Base-by-base conservation (phyloP, 2,113 vertebrate species). In the Aphelocoma coerulescens region DNA sequence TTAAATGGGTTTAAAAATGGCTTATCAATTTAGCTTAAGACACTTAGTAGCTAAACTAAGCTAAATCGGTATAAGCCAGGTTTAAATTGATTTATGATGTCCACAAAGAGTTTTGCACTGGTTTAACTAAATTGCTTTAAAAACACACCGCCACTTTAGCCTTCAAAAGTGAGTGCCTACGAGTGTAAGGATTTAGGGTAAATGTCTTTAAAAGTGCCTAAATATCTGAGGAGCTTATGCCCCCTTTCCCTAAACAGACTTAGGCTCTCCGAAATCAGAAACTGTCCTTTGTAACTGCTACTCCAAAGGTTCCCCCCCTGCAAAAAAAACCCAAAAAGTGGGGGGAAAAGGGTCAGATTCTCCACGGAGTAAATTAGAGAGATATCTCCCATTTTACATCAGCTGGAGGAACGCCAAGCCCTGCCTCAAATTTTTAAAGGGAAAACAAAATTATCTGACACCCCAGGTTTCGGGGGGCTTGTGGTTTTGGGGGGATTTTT, bases 71-170 rank as follows among this genome's bases (percentile, higher is more conserved):
- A 95, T 97, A 96, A 96, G 95, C 96, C 95, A 96, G 93, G 96
- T 97, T 97, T 97, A 96, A 97, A 96, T 97, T 96, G 95, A 96
- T 97, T 96, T 96, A 96, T 96, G 95, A 96, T 96, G 95, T 97
- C 96, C 93, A 97, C 96, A 97, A 96, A 96, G 95, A 95, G 95
- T 97, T 97, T 97, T 94, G 95, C 95, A 87, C 95, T 97, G 95
- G 95, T 97, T 96, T 97, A 97, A 96, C 88, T 97, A 96, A 96
- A 97, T 96, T 96, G 91, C 95, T 96, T 96, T 95, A 96, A 97
- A 97, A 97, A 97, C 92, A 95, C 93, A 93, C 96, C 80, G 13
- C 94, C 96, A 92, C 92, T 95, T 95, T 92, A 96, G 92, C 92
- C 69, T 84, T 96, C 92, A 89, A 92, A 94, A 96, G 93, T 73